Conservation (phyloP, 2,888 invertebrate species). For the Panzeria rudis region DNA sequence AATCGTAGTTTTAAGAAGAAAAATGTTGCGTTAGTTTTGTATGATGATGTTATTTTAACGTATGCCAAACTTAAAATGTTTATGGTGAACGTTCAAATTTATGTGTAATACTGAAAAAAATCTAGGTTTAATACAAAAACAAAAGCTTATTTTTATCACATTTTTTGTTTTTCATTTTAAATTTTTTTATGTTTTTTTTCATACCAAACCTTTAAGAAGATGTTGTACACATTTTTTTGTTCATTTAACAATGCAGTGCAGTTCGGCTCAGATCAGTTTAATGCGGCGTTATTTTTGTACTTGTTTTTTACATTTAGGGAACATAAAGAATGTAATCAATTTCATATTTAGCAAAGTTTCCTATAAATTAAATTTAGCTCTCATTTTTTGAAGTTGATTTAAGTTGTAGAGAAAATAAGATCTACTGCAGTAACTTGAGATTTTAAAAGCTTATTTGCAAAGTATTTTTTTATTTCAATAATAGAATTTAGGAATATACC, state of each 20-base stretch:
- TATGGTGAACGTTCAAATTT: slow-evolving; percentile 71
- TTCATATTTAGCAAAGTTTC: neutral
- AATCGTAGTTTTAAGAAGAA: slow-evolving; percentile 43
- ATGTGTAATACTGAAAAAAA: slow-evolving; percentile 71
- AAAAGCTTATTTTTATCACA: slow-evolving; percentile 43
- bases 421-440: no score
- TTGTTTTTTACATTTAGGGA: slow-evolving; percentile 21
- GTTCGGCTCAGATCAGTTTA: slow-evolving; percentile 37
- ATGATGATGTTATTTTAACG: slow-evolving; percentile 71
- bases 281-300: slow-evolving; percentile 4
- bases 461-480: no score
- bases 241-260: slow-evolving; percentile 51
- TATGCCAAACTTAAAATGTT: slow-evolving; percentile 72
- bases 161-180: slow-evolving; percentile 6
- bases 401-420: no score
- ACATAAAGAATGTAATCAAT: slow-evolving; percentile 52
- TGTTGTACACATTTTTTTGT: slow-evolving; percentile 56
- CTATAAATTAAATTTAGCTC: no score
- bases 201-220: slow-evolving; percentile 70
- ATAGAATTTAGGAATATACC: no score
- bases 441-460: no score
- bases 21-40: slow-evolving; percentile 70
- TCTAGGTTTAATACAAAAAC: slow-evolving; percentile 62
- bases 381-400: no score
- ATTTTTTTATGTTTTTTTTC: slow-evolving; percentile 5